A percentile compares a stretch with the other conserved stretches of the same genome.
phyloP scores from a whole-genome alignment of 1,140 invertebrate genomes.

The Marisa cornuarietis region DNA sequence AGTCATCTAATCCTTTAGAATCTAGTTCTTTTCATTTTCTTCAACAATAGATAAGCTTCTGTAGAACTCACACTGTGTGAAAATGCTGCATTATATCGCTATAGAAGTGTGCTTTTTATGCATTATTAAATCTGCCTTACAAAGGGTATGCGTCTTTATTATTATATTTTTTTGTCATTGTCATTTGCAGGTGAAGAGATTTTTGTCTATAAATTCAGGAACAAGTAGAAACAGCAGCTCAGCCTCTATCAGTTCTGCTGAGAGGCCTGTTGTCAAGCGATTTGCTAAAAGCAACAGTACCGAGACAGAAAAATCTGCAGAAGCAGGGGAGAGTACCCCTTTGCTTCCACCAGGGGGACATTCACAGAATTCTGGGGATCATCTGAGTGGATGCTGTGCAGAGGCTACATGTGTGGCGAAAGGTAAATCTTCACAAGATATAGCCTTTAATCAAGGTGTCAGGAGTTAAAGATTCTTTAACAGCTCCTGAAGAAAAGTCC shows the following conservation, averaged over 20 bases:
- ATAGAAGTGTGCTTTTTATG: background rate
- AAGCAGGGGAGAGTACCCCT: background rate
- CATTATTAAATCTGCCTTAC: too few relatives aligned
- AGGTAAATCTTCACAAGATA: too few relatives aligned
- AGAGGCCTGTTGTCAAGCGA: slow-evolving; percentile 18
- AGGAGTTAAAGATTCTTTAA: too few relatives aligned
- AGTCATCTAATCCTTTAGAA: background rate
- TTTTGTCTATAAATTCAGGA: slow-evolving; percentile 14
- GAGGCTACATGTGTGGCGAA: too few relatives aligned
- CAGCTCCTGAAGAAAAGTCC: too few relatives aligned
- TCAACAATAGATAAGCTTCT: background rate
- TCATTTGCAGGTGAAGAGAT: slow-evolving; percentile 13
- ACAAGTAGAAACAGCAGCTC: slow-evolving; percentile 3
- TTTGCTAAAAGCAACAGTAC: slow-evolving; percentile 20
- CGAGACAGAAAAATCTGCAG: background rate
- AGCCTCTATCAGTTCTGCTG: slow-evolving; percentile 4
- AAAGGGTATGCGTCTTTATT: background rate
- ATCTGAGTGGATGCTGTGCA: too few relatives aligned
- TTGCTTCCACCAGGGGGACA: background rate
- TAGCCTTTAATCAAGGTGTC: too few relatives aligned
- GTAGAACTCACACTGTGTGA: background rate
- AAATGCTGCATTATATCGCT: background rate
- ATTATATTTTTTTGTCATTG: background rate
- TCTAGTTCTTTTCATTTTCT: background rate
- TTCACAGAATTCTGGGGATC: too few relatives aligned